A percentile compares a stretch with the other conserved stretches of the same genome.
Conservation (phyloP, 2,113 vertebrate species). For the Oreochromis aureus region DNA sequence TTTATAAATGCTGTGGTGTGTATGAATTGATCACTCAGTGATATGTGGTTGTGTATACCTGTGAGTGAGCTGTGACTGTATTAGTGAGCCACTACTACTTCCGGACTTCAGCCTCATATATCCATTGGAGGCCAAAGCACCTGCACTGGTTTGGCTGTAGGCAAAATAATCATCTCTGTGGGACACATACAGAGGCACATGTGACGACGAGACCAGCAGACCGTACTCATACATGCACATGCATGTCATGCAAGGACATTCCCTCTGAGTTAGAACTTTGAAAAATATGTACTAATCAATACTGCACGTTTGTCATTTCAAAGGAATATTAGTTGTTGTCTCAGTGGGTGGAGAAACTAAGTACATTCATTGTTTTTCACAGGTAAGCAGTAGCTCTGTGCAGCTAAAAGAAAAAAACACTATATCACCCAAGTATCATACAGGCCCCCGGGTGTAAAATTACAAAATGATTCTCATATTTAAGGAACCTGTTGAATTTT, state of each 20-base stretch:
- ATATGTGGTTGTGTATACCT: slow-evolving; percentile 21
- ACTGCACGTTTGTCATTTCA: neutral
- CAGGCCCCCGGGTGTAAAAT: neutral
- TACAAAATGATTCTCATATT: neutral
- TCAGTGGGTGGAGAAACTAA: neutral
- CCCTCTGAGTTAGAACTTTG: neutral
- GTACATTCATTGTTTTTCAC: neutral
- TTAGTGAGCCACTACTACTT: neutral
- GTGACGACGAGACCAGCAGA: neutral
- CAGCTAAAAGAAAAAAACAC: neutral
- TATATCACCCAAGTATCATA: neutral
- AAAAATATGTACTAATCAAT: neutral
- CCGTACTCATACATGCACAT: neutral
- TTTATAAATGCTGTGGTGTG: neutral
- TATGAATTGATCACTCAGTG: neutral
- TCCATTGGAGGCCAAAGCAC: neutral
- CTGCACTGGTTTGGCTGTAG: neutral
- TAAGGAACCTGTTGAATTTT: no score
- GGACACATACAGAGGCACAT: neutral
- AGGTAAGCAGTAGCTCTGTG: neutral
- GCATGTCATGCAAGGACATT: neutral
- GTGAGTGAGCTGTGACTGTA: slow-evolving; percentile 22
- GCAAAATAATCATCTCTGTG: slow-evolving; percentile 38
- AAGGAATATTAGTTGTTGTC: neutral
- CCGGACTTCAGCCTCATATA: slow-evolving; percentile 47